Conservation (phyloP, 2,888 invertebrate genomes). For the Nemotelus nigrinus region DNA sequence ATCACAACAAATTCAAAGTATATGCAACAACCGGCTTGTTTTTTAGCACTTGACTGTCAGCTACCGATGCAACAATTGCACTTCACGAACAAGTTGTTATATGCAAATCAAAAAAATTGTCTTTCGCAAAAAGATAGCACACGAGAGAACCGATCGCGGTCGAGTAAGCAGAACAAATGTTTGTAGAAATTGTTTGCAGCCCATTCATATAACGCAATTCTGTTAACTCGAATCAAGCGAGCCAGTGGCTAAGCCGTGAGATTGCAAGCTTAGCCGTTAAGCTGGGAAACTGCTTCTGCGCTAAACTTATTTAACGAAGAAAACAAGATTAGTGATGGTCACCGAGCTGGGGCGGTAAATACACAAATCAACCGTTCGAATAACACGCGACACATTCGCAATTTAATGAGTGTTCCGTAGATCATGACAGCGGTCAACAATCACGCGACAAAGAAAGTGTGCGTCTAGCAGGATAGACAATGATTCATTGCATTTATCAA, state of each 20-base stretch:
- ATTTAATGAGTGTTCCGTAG: not conserved
- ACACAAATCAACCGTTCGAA: not conserved
- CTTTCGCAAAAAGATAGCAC: not conserved
- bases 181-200: slow-evolving; percentile 38
- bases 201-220: slow-evolving; percentile 31
- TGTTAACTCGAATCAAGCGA: slow-evolving; percentile 2
- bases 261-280: not conserved
- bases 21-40: not conserved
- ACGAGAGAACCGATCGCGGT: slow-evolving; percentile 46
- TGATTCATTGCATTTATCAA: too few species aligned
- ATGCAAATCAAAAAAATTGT: not conserved
- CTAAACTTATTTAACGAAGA: slow-evolving; percentile 18
- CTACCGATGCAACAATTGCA: not conserved
- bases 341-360: not conserved
- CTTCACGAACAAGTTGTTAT: slow-evolving; percentile 12
- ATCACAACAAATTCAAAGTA: slow-evolving; percentile 3
- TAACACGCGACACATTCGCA: not conserved
- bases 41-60: not conserved
- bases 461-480: too few species aligned
- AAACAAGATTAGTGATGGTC: slow-evolving; percentile 26
- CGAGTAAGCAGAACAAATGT: slow-evolving; percentile 46
- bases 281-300: slow-evolving; percentile 2
- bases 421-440: not conserved
- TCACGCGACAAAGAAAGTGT: not conserved
- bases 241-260: not conserved